Evolutionary conservation across 2,888 invertebrate genomes (phyloP).

Genomic region (Ectemnius cavifrons): DNA sequence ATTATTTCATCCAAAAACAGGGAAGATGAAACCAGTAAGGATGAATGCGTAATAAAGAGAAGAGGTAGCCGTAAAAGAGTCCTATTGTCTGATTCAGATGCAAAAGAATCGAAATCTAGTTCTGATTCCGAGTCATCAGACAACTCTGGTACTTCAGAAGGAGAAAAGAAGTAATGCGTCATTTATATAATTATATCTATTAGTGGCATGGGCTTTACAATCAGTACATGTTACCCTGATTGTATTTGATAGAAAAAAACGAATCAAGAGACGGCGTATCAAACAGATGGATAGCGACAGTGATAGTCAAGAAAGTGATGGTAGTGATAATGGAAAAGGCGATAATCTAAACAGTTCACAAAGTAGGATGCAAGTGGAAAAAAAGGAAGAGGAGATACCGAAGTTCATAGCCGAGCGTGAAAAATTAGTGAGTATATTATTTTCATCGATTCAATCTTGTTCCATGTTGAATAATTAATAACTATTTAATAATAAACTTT

Average conservation of each 20-base stretch:
- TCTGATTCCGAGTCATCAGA: conserved; percentile 44
- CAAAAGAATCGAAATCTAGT: conserved; percentile 48
- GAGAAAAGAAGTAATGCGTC: conserved; percentile 54
- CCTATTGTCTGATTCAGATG: conserved; percentile 69
- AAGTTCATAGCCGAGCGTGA: conserved; percentile 90
- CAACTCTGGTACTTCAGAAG: conserved; percentile 51
- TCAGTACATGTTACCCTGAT: neutral
- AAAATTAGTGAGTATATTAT: conserved; percentile 79
- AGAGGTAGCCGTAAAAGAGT: too few relatives aligned
- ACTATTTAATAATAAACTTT: conserved; percentile 9
- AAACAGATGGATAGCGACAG: conserved; percentile 68
- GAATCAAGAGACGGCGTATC: conserved; percentile 69
- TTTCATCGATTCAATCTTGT: neutral
- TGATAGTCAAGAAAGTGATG: conserved; percentile 50
- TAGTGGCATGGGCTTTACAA: neutral
- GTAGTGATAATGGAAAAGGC: conserved; percentile 48
- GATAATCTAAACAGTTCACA: conserved; percentile 65
- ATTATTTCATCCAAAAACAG: conserved; percentile 16
- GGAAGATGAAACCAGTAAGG: too few relatives aligned
- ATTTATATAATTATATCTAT: neutral
- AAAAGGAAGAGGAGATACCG: conserved; percentile 92
- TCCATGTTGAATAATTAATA: neutral
- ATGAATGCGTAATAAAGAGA: too few relatives aligned
- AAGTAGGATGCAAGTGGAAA: conserved; percentile 88
- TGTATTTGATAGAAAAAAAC: conserved; percentile 57